These are phyloP conservation scores for Mallateleia sp. DNA, from an alignment of 2,888 invertebrate genomes.

Conservation along the genomic window DNA sequence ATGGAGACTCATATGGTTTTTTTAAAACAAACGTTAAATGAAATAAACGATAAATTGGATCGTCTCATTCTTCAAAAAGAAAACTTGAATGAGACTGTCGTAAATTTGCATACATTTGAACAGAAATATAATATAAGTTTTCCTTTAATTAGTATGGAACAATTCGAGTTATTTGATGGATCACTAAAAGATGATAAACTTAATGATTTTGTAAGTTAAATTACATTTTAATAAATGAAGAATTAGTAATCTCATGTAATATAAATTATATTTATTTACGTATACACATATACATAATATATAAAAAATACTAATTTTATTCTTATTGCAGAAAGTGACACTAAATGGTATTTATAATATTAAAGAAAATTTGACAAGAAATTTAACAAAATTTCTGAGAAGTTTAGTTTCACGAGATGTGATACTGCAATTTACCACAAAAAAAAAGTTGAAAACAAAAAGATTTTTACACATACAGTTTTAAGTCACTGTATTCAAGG, in stretches of 20 bases:
- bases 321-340: background rate
- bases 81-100: background rate
- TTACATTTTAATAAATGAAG: background rate
- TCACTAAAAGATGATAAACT: background rate
- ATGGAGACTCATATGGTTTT: background rate
- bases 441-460: slow-evolving; percentile 8
- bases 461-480: background rate
- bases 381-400: background rate
- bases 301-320: too few relatives aligned
- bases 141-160: slow-evolving; percentile 5
- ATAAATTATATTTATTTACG: background rate
- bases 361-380: background rate
- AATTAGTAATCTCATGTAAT: background rate
- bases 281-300: too few relatives aligned
- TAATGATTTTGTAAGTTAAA: slow-evolving; percentile 8
- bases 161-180: background rate
- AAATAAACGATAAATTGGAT: background rate
- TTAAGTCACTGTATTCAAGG: background rate
- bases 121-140: background rate
- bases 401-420: background rate
- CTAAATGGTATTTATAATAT: background rate
- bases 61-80: slow-evolving; percentile 4
- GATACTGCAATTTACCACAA: slow-evolving; percentile 3
- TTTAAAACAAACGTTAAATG: background rate
- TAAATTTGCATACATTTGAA: slow-evolving; percentile 5